These are phyloP conservation scores for Hoplodrina blanda DNA, from an alignment of 2,888 invertebrate genomes.

Conservation along the genomic window DNA sequence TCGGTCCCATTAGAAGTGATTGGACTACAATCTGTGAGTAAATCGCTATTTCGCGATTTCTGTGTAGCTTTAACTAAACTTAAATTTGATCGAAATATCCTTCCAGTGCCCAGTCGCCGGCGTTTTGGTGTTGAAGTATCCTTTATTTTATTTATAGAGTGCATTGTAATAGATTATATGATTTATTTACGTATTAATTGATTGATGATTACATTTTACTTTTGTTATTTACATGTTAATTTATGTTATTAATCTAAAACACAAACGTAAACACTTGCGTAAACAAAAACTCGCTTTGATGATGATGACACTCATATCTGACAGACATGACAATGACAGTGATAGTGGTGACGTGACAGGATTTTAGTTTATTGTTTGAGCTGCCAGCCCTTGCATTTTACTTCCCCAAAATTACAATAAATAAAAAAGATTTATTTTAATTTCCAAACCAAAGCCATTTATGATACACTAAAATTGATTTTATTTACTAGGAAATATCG, in stretches of 20 bases:
- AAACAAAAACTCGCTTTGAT: too few relatives aligned
- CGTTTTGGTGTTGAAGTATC: constrained; percentile 83
- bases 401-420: neutral
- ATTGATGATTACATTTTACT: neutral
- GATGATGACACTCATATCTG: neutral
- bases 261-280: constrained; percentile 23
- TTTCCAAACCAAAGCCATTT: too few relatives aligned
- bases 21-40: constrained; percentile 67
- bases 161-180: constrained; percentile 61
- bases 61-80: constrained; percentile 49
- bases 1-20: constrained; percentile 58
- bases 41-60: constrained; percentile 46
- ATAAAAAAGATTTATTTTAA: too few relatives aligned
- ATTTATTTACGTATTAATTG: neutral
- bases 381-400: neutral
- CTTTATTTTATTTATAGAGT: constrained; percentile 61
- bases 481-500: neutral
- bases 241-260: neutral
- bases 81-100: constrained; percentile 66
- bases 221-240: constrained; percentile 28
- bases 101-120: constrained; percentile 77
- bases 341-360: constrained; percentile 2
- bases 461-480: too few relatives aligned
- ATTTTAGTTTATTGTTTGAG: neutral
- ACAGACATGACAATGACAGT: neutral